A percentile compares a stretch with the other conserved stretches of the same genome.
These are phyloP conservation scores for Meteorus colon DNA, from an alignment of 2,888 invertebrate genomes.

Conservation along the genomic window DNA sequence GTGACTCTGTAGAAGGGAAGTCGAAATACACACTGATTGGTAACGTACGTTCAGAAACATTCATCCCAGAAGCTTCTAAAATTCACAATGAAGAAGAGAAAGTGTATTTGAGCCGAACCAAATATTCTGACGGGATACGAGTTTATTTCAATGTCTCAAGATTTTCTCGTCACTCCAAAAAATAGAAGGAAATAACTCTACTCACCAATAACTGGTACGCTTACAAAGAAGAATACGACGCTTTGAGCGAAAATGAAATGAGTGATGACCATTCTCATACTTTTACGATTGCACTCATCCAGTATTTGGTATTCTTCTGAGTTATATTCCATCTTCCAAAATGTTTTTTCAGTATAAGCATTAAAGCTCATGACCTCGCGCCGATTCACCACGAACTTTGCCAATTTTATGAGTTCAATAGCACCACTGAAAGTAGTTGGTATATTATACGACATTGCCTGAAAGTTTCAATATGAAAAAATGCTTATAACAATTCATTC, in stretches of 20 bases:
- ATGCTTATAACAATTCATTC: neutral
- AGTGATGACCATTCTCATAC: constrained; percentile 22
- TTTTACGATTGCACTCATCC: constrained; percentile 22
- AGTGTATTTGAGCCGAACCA: neutral
- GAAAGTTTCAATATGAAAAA: neutral
- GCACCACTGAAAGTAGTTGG: neutral
- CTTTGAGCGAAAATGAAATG: constrained; percentile 23
- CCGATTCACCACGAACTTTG: neutral
- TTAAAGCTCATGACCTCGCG: constrained; percentile 35
- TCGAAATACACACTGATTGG: neutral
- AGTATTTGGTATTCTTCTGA: neutral
- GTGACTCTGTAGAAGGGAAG: neutral
- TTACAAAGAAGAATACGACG: constrained; percentile 6
- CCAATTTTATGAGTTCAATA: neutral
- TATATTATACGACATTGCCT: neutral
- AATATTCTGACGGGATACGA: neutral
- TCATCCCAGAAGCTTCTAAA: neutral
- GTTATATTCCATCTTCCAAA: constrained; percentile 12
- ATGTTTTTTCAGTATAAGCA: neutral
- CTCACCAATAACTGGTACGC: constrained; percentile 35
- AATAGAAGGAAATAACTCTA: neutral
- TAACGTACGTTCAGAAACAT: neutral
- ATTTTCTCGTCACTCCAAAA: neutral
- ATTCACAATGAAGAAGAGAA: neutral
- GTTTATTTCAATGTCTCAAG: neutral